Base-by-base conservation (phyloP, 2,113 vertebrate species). In the Himantopus leucocephalus region DNA sequence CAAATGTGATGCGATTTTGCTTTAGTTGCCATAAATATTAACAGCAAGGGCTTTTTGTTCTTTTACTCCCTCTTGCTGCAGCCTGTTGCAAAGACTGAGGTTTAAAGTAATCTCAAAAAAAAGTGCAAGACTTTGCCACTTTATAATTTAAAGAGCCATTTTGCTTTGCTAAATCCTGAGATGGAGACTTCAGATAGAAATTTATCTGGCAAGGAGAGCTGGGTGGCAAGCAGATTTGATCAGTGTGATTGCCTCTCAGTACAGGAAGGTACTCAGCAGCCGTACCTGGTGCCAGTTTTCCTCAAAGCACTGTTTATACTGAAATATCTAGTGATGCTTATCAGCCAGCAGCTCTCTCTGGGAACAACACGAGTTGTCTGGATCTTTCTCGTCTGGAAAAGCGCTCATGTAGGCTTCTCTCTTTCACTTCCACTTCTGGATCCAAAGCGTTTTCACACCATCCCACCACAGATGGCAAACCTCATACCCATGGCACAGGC, bases 51-150 rank as follows among this genome's bases (percentile, higher is more conserved):
- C 96, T 94, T 94, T 97, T 91, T 94, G 94, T 96, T 96, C 95
- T 95, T 97, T 89, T 91, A 89, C 96, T 95, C 95, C 94, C 94
- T 95, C 92, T 95, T 95, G 89, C 92, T 95, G 95, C 89, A 89
- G 94, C 87, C 94, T 96, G 81, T 95, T 95, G 97, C 92, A 96
- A 95, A 88, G 66, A 43, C 91, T 70, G 71, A 79, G 37, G 62
- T 91, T 91, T 95, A 85, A 92, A 92, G 76, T 53, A 79, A 70
- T 87, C 53, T 70, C 15, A 60, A 78, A 68, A 63, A 39, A 43
- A 66, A 66, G 35, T 50, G 29, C 58, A 73, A 78, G 50, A 73
- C 30, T 88, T 85, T 72, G 22, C 37, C 27, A n/a, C 70, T 72
- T 85, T 59, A 5, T 70, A 73, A 37, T 70, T 91, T 73, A 66